Evolutionary conservation across 2,888 invertebrate genomes (phyloP), one percentile per base, ranked within the genome.

Genomic region (Scrobipalpa costella): DNA sequence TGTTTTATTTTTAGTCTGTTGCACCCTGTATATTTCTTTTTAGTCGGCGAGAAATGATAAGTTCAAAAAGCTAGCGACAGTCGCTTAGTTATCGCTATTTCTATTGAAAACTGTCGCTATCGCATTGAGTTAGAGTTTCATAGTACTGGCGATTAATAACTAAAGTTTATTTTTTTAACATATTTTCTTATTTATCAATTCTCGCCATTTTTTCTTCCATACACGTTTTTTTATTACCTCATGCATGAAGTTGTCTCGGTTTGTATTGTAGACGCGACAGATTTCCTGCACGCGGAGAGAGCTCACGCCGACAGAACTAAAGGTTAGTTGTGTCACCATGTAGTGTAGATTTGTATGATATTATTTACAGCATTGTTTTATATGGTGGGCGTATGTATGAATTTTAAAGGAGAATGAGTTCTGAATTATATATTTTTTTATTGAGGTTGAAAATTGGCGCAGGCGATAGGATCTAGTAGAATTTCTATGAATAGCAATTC

Each of bases 201-300:
- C 40, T 40, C 13, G 13, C 40, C 1, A 13, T 13, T 40, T 13
- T 40, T 40, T 40, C 13, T 13, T 40, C 13, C 13, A 1, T 11
- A 11, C 3, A 13, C 8, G 8, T 40, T 11, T 13, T 40, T 13
- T 15, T 15, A 7, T 44, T 44, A 15, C 15, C 15, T 44, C n/a
- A 44, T 15, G 34, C 34, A 34, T 55, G 27, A 19, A 17, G 21
- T 7, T 15, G 15, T 19, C 3, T 40, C 5, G 49, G 55, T 58
- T 34, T 80, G 70, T 88, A 13, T 52, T 21, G 50, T 52, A 52
- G 50, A 90, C 67, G 81, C 88, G 57, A 85, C 64, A 64, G 83
- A 92, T 77, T 92, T 92, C 82, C 79, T 92, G 84, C 84, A 86
- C 66, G 79, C 84, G 13, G 92, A 92, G 70, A 73, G 92, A 8